These are phyloP conservation scores for Muraenolepis orangiensis DNA, from an alignment of 2,797 vertebrate genomes.

Conservation along the genomic window DNA sequence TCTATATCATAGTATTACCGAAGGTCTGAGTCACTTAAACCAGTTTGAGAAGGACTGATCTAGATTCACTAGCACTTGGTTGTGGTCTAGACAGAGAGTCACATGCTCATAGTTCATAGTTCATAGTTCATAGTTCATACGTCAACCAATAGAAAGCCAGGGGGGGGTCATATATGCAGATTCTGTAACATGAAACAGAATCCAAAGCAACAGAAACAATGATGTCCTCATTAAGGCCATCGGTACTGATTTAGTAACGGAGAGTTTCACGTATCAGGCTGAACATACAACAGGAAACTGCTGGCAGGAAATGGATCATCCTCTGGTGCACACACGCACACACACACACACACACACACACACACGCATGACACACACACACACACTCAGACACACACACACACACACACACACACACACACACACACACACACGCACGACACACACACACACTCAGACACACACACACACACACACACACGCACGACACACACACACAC, in stretches of 20 bases:
- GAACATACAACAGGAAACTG: slow-evolving; percentile 63
- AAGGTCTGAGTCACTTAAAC: too few species aligned
- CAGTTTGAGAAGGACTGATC: background rate
- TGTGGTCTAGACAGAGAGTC: background rate
- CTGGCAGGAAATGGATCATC: slow-evolving; percentile 70
- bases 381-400: slow-evolving; percentile 15
- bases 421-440: slow-evolving; percentile 14
- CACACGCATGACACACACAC: slow-evolving; percentile 1
- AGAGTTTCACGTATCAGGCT: slow-evolving; percentile 16
- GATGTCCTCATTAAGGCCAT: too few species aligned
- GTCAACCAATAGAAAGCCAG: too few species aligned
- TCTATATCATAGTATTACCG: too few species aligned
- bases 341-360: slow-evolving; percentile 34
- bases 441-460: slow-evolving; percentile 14
- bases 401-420: slow-evolving; percentile 6
- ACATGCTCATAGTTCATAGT: too few species aligned
- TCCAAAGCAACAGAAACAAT: background rate
- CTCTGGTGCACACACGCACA: slow-evolving; percentile 48
- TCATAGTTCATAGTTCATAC: too few species aligned
- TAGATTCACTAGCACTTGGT: too few species aligned
- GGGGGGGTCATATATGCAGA: too few species aligned
- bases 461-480: slow-evolving; percentile 14
- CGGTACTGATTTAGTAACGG: too few species aligned
- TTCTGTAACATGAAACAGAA: background rate
- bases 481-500: slow-evolving; percentile 35